Base-by-base conservation (phyloP, 2,888 invertebrate species). In the Autographa pulchrina region DNA sequence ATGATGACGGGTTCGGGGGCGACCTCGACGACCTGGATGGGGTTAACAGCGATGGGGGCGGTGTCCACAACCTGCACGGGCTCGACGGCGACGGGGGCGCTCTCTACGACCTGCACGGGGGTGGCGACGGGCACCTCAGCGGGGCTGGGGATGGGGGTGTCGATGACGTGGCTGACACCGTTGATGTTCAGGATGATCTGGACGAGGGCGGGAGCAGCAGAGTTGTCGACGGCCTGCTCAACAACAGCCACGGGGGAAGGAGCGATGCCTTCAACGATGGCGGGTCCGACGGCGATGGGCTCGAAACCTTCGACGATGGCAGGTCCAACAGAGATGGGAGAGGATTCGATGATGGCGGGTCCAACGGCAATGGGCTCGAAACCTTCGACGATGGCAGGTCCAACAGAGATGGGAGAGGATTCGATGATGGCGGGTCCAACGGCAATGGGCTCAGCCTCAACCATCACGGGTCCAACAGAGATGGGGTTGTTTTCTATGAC, bases 171-270 rank as follows among this genome's bases (percentile, higher is more conserved):
- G 81, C 72, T 14, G 74, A 67, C 52, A 56, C 78, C 62, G 71
- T 82, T 77, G 81, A 91, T 86, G 84, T 90, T 91, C 69, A 90
- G 62, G 83, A 90, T 86, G 81, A 90, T 88, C 81, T 91, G 87
- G 61, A 91, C 82, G 58, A 90, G 76, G 9, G 88, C 70, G 65
- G 80, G 68, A n/a, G 72, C 70, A 41, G 68, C 70, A 32, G 82
- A 75, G 61, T 70, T 63, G 52, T 61, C 38, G 7, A 35, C 52
- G 5, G 64, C 63, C 3, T 74, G 54, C 38, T 59, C 59, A 16
- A 31, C 59, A 59, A 59, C 31, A 31, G 25, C 31, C 32, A 59
- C 59, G 32, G 59, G 59, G 16, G 59, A 32, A 16, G 32, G 31
- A 16, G 68, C 70, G 14, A 74, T 9, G 9, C 35, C 25, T 14